Evolutionary conservation across 2,113 vertebrate species (phyloP).

Genomic region (Mustelus asterias): DNA sequence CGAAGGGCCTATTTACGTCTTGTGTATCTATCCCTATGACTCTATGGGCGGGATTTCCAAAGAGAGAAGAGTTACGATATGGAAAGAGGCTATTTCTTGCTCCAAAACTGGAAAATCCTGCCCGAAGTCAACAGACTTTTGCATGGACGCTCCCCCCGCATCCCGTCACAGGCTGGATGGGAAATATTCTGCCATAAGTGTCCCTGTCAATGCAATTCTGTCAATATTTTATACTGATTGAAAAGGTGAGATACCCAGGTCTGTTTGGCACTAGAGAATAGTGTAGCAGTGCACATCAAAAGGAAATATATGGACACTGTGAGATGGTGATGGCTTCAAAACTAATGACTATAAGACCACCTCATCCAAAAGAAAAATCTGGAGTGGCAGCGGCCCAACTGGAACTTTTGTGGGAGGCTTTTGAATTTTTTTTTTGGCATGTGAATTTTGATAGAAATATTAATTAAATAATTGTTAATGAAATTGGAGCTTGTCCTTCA

Average conservation of each 20-base stretch:
- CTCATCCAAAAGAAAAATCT: not conserved
- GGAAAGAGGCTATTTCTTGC: no score
- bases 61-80: no score
- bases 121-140: no score
- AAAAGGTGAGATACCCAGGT: not conserved
- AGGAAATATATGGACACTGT: not conserved
- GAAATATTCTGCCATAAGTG: no score
- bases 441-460: not conserved
- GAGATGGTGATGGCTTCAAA: not conserved
- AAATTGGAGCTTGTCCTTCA: not conserved
- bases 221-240: not conserved
- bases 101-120: no score
- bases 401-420: not conserved
- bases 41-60: no score
- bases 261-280: not conserved
- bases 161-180: no score
- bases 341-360: not conserved
- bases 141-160: no score
- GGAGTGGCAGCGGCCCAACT: not conserved
- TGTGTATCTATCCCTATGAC: no score
- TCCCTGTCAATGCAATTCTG: not conserved
- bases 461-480: not conserved
- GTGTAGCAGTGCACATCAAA: not conserved
- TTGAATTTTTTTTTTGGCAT: not conserved
- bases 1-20: no score